phyloP scores from a whole-genome alignment of 2,888 invertebrate species.

The Mythimna lalbum region DNA sequence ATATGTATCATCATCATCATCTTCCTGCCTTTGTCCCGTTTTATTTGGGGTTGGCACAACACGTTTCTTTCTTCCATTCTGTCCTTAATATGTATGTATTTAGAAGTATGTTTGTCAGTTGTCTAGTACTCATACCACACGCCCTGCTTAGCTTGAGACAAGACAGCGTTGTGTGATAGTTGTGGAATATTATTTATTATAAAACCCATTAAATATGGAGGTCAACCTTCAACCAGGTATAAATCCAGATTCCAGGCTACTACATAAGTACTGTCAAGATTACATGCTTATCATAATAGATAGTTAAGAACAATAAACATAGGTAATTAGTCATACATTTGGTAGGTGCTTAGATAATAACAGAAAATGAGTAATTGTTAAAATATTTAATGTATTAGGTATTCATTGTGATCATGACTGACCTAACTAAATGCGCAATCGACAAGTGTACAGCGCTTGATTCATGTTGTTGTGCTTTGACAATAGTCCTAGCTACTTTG shows the following conservation, averaged over 20 bases:
- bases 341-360: not conserved
- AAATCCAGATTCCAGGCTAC: not conserved
- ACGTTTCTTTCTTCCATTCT: too few species aligned
- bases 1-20: too few species aligned
- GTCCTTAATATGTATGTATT: too few species aligned
- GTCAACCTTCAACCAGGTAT: not conserved
- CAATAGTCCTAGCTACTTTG: not conserved
- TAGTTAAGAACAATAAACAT: not conserved
- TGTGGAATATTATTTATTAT: too few species aligned
- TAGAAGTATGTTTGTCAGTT: too few species aligned
- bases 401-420: constrained; percentile 40
- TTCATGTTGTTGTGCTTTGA: not conserved
- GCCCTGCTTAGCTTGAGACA: too few species aligned
- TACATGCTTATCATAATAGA: not conserved
- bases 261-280: not conserved
- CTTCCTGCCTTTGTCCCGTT: too few species aligned
- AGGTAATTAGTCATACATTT: constrained; percentile 27
- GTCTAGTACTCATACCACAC: too few species aligned
- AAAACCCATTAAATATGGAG: not conserved
- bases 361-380: constrained; percentile 26
- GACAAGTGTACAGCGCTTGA: constrained; percentile 6
- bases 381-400: constrained; percentile 37
- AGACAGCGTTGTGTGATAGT: too few species aligned
- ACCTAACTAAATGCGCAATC: constrained; percentile 37
- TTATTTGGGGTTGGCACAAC: too few species aligned